Evolutionary conservation across 2,797 vertebrate species (phyloP).

Genomic region (Scolopax bukidnonensis): DNA sequence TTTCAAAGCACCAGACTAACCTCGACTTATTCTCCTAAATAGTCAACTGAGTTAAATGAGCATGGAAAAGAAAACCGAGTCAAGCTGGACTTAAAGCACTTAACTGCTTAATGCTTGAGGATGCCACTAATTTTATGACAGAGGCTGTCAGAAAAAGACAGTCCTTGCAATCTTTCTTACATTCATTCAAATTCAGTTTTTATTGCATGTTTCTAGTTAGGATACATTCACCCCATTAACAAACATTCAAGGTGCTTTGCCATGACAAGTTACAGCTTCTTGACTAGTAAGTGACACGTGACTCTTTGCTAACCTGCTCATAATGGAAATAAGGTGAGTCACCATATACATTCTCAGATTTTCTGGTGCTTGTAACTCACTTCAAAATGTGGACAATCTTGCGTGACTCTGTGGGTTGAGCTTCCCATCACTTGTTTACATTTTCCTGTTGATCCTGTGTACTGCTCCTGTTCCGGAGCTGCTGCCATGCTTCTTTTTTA

Average conservation of each 20-base stretch:
- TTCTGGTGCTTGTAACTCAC: neutral
- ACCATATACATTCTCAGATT: neutral
- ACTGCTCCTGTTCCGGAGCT: neutral
- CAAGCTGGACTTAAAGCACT: neutral
- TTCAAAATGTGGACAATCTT: neutral
- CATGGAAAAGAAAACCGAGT: neutral
- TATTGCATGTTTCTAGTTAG: fast-evolving
- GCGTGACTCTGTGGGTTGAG: neutral
- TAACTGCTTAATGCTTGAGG: neutral
- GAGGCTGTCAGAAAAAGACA: neutral
- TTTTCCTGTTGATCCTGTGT: neutral
- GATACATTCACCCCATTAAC: neutral
- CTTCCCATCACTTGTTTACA: neutral
- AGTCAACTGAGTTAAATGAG: neutral
- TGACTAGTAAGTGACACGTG: neutral
- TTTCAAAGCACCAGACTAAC: neutral
- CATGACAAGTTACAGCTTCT: neutral
- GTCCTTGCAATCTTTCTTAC: neutral
- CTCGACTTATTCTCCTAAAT: neutral
- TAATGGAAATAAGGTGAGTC: neutral
- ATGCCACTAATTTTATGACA: neutral
- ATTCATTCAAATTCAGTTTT: neutral
- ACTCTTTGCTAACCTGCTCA: neutral
- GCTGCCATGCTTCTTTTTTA: neutral
- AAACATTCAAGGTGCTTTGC: neutral